Percentiles rank a stretch among this genome's conserved stretches.
Conservation (phyloP, 2,797 vertebrate genomes). For the Liparis tanakae region DNA sequence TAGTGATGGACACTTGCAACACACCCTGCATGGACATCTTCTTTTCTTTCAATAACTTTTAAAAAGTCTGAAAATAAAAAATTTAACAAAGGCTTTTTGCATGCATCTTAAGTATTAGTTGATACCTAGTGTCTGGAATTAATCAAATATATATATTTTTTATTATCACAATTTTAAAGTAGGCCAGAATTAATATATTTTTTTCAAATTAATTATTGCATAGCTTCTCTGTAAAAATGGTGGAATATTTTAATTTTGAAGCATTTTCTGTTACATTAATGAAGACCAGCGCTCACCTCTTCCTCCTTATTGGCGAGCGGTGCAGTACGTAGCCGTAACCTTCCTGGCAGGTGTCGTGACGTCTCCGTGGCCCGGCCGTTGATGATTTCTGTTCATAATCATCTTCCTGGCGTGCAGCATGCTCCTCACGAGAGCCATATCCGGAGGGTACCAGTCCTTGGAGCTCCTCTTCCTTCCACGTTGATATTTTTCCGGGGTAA, state of each 20-base stretch:
- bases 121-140: background rate
- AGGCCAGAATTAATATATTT: background rate
- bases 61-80: background rate
- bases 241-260: background rate
- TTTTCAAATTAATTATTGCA: background rate
- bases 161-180: too few relatives aligned
- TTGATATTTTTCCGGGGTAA: slow-evolving; percentile 15
- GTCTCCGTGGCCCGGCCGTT: background rate
- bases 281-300: slow-evolving; percentile 29
- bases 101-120: background rate
- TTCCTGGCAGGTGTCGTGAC: background rate
- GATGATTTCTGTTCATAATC: background rate
- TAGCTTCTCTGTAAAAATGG: background rate
- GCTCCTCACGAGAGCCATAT: slow-evolving; percentile 35
- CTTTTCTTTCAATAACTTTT: background rate
- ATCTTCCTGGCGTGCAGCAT: slow-evolving; percentile 4
- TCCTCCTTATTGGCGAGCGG: background rate
- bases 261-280: background rate
- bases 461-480: slow-evolving; percentile 44
- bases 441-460: slow-evolving; percentile 59
- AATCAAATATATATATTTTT: too few relatives aligned
- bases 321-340: background rate
- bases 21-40: background rate
- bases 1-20: background rate
- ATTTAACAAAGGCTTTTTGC: background rate